These are phyloP conservation scores for Deroplatys truncata DNA, from an alignment of 2,888 invertebrate genomes.

Conservation along the genomic window DNA sequence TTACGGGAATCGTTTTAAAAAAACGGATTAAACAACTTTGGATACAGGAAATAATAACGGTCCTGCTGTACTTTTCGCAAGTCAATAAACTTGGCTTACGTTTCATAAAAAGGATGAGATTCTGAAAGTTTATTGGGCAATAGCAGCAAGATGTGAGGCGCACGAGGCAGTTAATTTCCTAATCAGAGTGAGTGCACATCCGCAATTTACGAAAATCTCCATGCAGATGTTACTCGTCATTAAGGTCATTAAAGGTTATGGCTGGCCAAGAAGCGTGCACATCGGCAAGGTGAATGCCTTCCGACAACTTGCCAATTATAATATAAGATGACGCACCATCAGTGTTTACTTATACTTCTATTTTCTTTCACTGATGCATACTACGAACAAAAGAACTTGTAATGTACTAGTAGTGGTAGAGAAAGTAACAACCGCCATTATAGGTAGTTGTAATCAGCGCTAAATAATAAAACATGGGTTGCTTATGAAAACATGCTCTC, in stretches of 20 bases:
- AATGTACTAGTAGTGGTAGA: too few relatives aligned
- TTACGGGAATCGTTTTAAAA: too few relatives aligned
- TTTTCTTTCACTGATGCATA: not conserved
- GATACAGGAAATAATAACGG: not conserved
- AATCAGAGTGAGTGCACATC: not conserved
- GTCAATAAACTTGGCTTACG: not conserved
- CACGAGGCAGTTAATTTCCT: not conserved
- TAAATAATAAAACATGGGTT: too few relatives aligned
- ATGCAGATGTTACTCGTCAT: not conserved
- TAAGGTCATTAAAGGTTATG: not conserved
- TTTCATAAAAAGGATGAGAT: not conserved
- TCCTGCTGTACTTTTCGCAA: not conserved
- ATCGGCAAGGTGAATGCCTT: not conserved
- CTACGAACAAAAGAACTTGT: too few relatives aligned
- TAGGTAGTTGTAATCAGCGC: too few relatives aligned
- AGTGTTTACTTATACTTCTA: not conserved
- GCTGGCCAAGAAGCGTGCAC: not conserved
- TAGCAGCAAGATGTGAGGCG: not conserved
- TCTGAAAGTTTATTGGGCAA: not conserved
- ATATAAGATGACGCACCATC: not conserved
- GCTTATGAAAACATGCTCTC: too few relatives aligned
- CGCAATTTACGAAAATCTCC: not conserved
- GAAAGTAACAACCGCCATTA: too few relatives aligned
- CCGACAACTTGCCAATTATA: not conserved
- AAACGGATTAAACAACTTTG: not conserved